Conservation (phyloP, 2,888 invertebrate species). For the Corbicula japonica region DNA sequence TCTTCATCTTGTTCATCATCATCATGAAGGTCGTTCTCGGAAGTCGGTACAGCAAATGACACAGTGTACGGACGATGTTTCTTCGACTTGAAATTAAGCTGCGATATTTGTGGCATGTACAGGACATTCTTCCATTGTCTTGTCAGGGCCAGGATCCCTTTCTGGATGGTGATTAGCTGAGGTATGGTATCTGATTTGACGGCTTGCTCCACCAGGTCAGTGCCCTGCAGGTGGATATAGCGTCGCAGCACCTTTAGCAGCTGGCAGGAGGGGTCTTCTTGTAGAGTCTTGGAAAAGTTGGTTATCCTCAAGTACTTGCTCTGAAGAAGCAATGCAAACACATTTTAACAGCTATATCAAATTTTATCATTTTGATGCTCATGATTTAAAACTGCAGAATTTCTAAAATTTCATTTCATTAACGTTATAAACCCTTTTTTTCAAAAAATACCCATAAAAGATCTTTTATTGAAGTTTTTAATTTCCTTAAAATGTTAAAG, state of each 20-base stretch:
- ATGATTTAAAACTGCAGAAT: too few species aligned
- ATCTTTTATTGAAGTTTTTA: too few species aligned
- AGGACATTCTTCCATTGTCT: conserved; percentile 98
- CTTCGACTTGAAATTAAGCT: conserved; percentile 91
- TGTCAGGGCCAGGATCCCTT: conserved; percentile 97
- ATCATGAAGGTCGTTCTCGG: conserved; percentile 73
- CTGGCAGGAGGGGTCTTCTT: conserved; percentile 98
- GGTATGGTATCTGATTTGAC: conserved; percentile 94
- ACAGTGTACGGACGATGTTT: conserved; percentile 92
- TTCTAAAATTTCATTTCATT: too few species aligned
- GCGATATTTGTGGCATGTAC: conserved; percentile 96
- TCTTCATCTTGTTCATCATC: conserved; percentile 57
- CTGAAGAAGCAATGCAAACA: conserved; percentile 87
- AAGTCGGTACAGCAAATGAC: conserved; percentile 91
- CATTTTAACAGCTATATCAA: conserved; percentile 16
- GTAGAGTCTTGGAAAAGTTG: conserved; percentile 94
- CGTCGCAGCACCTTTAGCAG: conserved; percentile 95
- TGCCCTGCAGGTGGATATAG: conserved; percentile 91
- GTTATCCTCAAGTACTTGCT: conserved; percentile 95
- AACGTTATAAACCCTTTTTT: too few species aligned
- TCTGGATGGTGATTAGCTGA: conserved; percentile 94
- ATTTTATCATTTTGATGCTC: too few species aligned
- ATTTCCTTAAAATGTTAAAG: too few species aligned
- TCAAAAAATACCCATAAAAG: too few species aligned
- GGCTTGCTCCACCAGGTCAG: conserved; percentile 93